These are phyloP conservation scores for Plecturocebus donacophilus DNA, from an alignment of 2,113 vertebrate genomes.

Conservation along the genomic window DNA sequence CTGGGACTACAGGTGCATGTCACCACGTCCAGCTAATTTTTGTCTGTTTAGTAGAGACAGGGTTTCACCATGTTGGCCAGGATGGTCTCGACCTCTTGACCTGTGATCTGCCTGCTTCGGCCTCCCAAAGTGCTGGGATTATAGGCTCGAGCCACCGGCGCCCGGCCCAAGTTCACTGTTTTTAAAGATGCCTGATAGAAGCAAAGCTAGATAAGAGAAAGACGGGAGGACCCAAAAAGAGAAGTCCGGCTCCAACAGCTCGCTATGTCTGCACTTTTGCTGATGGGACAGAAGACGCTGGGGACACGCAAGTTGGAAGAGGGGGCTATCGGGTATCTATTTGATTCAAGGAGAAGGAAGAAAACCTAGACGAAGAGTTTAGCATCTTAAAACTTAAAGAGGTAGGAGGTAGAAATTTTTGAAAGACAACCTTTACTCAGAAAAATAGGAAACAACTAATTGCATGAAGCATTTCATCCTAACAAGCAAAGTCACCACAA, in stretches of 20 bases:
- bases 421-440: neutral
- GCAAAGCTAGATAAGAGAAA: neutral
- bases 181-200: neutral
- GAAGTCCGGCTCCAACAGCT: neutral
- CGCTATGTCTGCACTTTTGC: neutral
- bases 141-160: too few species aligned
- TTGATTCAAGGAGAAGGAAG: neutral
- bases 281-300: neutral
- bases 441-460: neutral
- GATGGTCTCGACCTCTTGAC: too few species aligned
- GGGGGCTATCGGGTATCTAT: neutral
- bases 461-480: neutral
- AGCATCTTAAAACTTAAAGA: neutral
- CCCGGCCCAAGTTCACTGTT: neutral
- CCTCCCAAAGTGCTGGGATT: too few species aligned
- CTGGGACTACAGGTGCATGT: too few species aligned
- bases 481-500: neutral
- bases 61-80: too few species aligned
- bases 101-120: too few species aligned
- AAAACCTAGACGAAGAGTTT: neutral
- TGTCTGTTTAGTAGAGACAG: too few species aligned
- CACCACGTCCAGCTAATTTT: too few species aligned
- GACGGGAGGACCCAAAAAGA: neutral
- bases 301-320: fast-evolving
- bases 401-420: neutral